Conservation (phyloP, 1,140 invertebrate genomes). For the Leguminivora glycinivorella region DNA sequence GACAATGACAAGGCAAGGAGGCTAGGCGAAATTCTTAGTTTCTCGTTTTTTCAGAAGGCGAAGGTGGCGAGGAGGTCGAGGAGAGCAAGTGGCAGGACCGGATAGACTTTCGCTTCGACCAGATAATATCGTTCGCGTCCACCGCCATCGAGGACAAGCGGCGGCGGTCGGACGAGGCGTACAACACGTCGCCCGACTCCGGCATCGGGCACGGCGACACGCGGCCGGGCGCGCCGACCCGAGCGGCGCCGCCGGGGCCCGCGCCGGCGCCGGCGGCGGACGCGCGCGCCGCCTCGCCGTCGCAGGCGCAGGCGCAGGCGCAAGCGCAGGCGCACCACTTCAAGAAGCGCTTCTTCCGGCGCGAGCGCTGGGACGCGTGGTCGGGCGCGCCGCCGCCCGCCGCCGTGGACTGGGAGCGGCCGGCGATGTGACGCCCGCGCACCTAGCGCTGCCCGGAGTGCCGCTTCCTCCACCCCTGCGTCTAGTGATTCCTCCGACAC, state of each 20-base stretch:
- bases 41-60: slow-evolving; percentile 62
- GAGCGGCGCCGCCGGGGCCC: slow-evolving; percentile 68
- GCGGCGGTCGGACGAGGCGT: slow-evolving; percentile 83
- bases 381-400: slow-evolving; percentile 64
- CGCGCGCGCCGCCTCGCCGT: slow-evolving; percentile 35
- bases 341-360: slow-evolving; percentile 89
- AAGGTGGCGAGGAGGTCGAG: slow-evolving; percentile 80
- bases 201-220: slow-evolving; percentile 86
- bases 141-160: slow-evolving; percentile 90
- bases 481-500: too few relatives aligned
- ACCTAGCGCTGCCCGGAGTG: slow-evolving; percentile 50
- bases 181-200: slow-evolving; percentile 88
- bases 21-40: too few relatives aligned
- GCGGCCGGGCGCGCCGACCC: slow-evolving; percentile 80
- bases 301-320: slow-evolving; percentile 43
- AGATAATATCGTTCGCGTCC: slow-evolving; percentile 91
- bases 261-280: slow-evolving; percentile 65
- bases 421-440: slow-evolving; percentile 64
- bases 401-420: slow-evolving; percentile 82
- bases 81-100: slow-evolving; percentile 91
- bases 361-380: slow-evolving; percentile 81
- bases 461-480: slow-evolving; percentile 40
- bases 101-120: slow-evolving; percentile 92
- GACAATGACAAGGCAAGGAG: too few relatives aligned
- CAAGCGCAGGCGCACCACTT: slow-evolving; percentile 82